Evolutionary conservation across 2,888 invertebrate species (phyloP).

Genomic region (Apeira syringaria): DNA sequence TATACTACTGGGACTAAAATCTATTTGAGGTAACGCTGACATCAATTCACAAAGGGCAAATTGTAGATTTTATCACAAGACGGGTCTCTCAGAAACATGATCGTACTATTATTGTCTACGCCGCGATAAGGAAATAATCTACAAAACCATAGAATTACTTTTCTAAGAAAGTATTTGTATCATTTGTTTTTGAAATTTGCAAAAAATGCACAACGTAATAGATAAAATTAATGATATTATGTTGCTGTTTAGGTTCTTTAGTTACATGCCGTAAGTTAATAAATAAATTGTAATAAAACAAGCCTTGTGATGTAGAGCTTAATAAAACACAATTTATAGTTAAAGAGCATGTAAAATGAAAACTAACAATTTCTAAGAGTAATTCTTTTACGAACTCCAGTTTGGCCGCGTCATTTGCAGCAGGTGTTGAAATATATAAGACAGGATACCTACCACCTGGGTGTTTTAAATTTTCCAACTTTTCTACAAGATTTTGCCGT

Average conservation of each 20-base stretch:
- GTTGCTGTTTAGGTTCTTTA: too few species aligned
- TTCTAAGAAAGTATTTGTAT: too few species aligned
- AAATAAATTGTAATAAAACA: too few species aligned
- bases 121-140: conserved; percentile 36
- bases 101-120: neutral
- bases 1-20: conserved; percentile 26
- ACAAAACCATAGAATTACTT: conserved; percentile 38
- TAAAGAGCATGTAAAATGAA: too few species aligned
- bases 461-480: conserved; percentile 54
- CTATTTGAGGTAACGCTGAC: conserved; percentile 24
- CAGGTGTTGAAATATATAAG: conserved; percentile 60
- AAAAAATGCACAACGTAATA: too few species aligned
- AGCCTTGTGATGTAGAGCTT: too few species aligned
- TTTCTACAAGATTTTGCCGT: conserved; percentile 49
- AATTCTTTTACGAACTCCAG: conserved; percentile 51
- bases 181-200: too few species aligned
- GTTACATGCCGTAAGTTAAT: too few species aligned
- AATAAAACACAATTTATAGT: too few species aligned
- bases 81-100: conserved; percentile 20
- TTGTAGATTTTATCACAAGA: conserved; percentile 18
- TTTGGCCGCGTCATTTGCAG: conserved; percentile 35
- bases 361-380: conserved; percentile 50
- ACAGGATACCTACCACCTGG: conserved; percentile 39
- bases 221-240: too few species aligned
- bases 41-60: conserved; percentile 23